These are phyloP conservation scores for Glyptemys insculpta DNA, from an alignment of 2,797 vertebrate genomes.

Conservation along the genomic window DNA sequence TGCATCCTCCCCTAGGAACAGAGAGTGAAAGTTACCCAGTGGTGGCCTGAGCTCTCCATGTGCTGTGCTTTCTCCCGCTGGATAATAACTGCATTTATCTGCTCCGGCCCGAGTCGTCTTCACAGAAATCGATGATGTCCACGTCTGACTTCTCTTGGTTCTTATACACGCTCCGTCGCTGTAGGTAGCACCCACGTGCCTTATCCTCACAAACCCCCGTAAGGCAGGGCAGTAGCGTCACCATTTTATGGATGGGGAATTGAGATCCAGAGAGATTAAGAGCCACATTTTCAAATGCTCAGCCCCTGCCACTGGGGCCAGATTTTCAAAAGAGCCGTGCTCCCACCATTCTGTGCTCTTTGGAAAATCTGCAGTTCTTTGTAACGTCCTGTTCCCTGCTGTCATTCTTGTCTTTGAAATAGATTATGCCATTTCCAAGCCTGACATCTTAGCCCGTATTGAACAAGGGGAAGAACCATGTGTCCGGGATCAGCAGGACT, in stretches of 20 bases:
- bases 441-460: conserved; percentile 81
- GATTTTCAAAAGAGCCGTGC: not conserved
- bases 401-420: conserved; percentile 1
- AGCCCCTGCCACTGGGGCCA: too few relatives aligned
- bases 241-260: not conserved
- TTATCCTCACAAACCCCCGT: not conserved
- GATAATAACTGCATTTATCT: not conserved
- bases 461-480: conserved; percentile 75
- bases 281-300: not conserved
- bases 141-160: not conserved
- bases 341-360: not conserved
- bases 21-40: not conserved
- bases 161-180: not conserved
- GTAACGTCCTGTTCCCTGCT: fast-evolving
- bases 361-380: fast-evolving
- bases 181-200: not conserved
- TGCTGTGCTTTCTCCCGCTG: not conserved
- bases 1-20: not conserved
- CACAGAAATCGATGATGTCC: not conserved
- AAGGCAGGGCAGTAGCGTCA: not conserved
- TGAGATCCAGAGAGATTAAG: not conserved
- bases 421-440: conserved; percentile 86
- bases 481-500: conserved; percentile 76
- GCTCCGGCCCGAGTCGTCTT: not conserved
- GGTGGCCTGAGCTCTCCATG: not conserved